Conservation (phyloP, 2,797 vertebrate species). For the Sylvia borin region DNA sequence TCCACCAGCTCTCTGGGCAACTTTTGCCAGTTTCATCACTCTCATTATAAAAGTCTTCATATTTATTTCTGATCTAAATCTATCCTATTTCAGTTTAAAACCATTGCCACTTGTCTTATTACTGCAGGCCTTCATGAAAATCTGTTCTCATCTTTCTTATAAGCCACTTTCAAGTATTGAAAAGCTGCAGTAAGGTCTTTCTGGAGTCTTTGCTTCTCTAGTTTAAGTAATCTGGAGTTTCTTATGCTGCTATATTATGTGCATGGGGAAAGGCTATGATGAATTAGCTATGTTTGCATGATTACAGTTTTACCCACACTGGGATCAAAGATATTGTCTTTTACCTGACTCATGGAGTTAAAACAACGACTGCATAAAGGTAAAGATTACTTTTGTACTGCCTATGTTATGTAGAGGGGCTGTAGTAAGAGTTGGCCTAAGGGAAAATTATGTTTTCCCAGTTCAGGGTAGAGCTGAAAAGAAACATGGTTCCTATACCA, state of each 20-base stretch:
- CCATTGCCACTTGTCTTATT: not conserved
- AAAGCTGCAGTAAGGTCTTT: not conserved
- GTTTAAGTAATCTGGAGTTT: not conserved
- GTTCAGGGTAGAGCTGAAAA: not conserved
- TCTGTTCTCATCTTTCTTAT: not conserved
- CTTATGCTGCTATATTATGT: not conserved
- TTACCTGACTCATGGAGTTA: not conserved
- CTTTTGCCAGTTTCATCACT: not conserved
- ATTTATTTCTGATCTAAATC: not conserved
- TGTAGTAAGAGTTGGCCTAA: not conserved
- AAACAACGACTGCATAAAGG: not conserved
- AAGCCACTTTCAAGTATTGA: not conserved
- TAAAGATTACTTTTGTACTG: not conserved
- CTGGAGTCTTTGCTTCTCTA: not conserved
- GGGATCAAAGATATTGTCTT: not conserved
- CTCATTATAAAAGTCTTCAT: not conserved
- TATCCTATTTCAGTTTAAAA: not conserved
- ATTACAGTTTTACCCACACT: not conserved
- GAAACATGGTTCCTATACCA: not conserved
- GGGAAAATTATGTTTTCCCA: not conserved
- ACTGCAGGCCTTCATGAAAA: not conserved
- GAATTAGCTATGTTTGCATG: not conserved
- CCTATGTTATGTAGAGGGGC: not conserved
- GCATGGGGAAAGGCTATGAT: not conserved
- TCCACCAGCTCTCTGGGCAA: not conserved